phyloP scores from a whole-genome alignment of 1,140 invertebrate species.

The Pteromalus puparum region DNA sequence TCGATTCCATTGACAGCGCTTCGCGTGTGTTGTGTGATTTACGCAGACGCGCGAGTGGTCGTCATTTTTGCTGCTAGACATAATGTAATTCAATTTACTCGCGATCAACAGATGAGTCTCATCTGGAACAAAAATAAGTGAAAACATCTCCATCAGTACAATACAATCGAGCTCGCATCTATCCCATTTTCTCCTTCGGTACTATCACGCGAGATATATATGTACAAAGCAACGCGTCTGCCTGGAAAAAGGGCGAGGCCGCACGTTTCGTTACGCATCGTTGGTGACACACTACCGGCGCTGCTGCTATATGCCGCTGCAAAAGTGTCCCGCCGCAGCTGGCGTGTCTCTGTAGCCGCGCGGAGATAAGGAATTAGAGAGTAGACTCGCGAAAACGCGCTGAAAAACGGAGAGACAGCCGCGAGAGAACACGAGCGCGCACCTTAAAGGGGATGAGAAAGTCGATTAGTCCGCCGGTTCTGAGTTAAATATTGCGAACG shows the following conservation, averaged over 20 bases:
- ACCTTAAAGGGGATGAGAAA: slow-evolving; percentile 31
- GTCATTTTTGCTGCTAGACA: too few species aligned
- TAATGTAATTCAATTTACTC: neutral
- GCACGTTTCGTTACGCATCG: slow-evolving; percentile 2
- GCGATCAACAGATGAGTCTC: neutral
- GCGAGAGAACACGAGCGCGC: neutral
- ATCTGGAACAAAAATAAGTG: neutral
- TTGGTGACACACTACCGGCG: slow-evolving; percentile 10
- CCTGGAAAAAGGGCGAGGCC: slow-evolving; percentile 11
- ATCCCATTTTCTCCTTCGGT: neutral
- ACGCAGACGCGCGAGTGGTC: too few species aligned
- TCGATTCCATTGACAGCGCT: too few species aligned
- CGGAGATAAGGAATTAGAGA: slow-evolving; percentile 34
- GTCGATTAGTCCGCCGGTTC: slow-evolving; percentile 16
- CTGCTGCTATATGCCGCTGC: too few species aligned
- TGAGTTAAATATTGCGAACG: slow-evolving; percentile 5
- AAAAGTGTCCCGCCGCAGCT: neutral
- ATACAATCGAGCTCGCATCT: neutral
- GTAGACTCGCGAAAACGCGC: neutral
- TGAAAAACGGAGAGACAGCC: neutral
- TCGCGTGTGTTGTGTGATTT: too few species aligned
- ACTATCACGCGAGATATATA: neutral
- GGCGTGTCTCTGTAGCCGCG: neutral
- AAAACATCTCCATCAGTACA: neutral
- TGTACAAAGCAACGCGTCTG: neutral